A percentile compares a stretch with the other conserved stretches of the same genome.
These are phyloP conservation scores for Watsonalla binaria DNA, from an alignment of 2,888 invertebrate genomes.

Conservation along the genomic window DNA sequence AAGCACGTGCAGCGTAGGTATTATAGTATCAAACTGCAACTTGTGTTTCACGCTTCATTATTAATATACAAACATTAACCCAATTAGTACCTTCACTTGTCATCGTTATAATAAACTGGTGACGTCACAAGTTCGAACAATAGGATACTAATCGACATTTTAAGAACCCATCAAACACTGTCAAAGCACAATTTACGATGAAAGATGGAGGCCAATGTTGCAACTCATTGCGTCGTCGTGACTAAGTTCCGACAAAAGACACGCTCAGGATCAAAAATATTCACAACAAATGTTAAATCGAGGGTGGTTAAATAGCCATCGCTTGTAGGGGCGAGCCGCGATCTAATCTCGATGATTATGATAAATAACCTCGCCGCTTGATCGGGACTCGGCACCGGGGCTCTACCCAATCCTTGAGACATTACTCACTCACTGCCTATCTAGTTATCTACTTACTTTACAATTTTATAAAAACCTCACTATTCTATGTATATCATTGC, in stretches of 20 bases:
- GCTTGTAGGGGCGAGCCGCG: constrained; percentile 63
- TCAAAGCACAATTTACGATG: constrained; percentile 43
- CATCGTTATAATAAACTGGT: not conserved
- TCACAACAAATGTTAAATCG: constrained; percentile 74
- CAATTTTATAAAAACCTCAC: too few relatives aligned
- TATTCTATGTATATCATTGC: too few relatives aligned
- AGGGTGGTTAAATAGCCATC: constrained; percentile 63
- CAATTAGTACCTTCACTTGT: not conserved
- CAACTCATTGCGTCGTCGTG: constrained; percentile 25
- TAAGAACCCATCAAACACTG: constrained; percentile 28
- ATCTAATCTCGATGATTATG: constrained; percentile 74
- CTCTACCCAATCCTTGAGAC: too few relatives aligned
- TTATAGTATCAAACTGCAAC: too few relatives aligned
- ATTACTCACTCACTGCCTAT: too few relatives aligned
- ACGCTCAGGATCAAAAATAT: constrained; percentile 57
- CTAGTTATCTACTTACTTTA: too few relatives aligned
- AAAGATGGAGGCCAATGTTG: constrained; percentile 36
- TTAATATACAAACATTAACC: too few relatives aligned
- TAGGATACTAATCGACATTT: not conserved
- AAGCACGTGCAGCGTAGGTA: too few relatives aligned
- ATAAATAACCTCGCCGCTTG: constrained; percentile 51
- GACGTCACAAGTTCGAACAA: not conserved
- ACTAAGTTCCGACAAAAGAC: constrained; percentile 47
- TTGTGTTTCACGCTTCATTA: too few relatives aligned
- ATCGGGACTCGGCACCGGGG: not conserved